These are phyloP conservation scores for Lacerta viridis DNA, from an alignment of 2,797 vertebrate genomes.

Conservation along the genomic window DNA sequence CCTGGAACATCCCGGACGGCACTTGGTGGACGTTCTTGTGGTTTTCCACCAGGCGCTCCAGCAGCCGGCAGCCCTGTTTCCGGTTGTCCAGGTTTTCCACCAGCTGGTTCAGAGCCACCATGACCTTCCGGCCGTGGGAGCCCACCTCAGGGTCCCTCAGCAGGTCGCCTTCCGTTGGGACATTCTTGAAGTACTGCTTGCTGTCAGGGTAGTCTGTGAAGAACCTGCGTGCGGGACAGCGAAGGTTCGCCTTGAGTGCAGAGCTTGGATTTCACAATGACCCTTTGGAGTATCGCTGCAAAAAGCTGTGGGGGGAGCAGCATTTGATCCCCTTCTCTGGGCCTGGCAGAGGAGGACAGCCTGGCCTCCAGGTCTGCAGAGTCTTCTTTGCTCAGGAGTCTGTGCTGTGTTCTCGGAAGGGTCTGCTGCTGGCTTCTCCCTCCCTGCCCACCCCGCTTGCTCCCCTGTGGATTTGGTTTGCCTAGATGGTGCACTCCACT, in stretches of 20 bases:
- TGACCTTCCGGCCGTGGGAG: conserved; percentile 52
- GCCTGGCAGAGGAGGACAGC: too few species aligned
- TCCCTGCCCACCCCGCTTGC: too few species aligned
- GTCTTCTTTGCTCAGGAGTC: too few species aligned
- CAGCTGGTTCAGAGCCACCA: conserved; percentile 45
- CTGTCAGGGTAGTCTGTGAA: conserved; percentile 47
- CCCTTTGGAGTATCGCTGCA: background rate
- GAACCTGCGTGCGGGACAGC: conserved; percentile 20
- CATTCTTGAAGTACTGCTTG: conserved; percentile 55
- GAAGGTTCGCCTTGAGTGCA: too few species aligned
- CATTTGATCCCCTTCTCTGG: too few species aligned
- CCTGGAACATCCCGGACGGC: conserved; percentile 45
- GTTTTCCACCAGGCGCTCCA: conserved; percentile 36
- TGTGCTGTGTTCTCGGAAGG: too few species aligned
- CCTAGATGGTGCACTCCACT: too few species aligned
- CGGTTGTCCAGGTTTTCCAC: conserved; percentile 45
- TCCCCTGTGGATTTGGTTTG: too few species aligned
- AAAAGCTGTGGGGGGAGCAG: too few species aligned
- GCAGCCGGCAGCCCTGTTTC: conserved; percentile 19
- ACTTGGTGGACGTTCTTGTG: conserved; percentile 46
- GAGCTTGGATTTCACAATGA: too few species aligned
- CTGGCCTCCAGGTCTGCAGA: too few species aligned
- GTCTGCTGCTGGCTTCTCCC: too few species aligned
- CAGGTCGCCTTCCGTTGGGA: conserved; percentile 43
- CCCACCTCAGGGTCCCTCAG: conserved; percentile 21